Evolutionary conservation across 2,888 invertebrate genomes (phyloP).

Genomic region (Linnaemya vulpina): DNA sequence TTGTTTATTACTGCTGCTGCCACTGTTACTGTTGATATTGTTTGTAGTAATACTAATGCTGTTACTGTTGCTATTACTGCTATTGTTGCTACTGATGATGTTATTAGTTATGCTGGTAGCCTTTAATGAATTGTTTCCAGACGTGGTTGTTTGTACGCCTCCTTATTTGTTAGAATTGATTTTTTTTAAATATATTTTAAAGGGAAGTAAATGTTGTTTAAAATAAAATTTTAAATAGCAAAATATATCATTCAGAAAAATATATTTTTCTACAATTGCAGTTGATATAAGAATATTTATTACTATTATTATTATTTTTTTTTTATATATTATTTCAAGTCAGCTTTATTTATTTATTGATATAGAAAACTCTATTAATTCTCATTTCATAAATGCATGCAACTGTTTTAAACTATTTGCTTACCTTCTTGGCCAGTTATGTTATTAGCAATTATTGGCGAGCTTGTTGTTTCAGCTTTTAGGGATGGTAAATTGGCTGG

Average conservation of each 20-base stretch:
- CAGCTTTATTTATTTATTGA: too few species aligned
- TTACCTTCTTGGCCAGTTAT: slow-evolving; percentile 77
- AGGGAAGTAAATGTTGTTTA: not conserved
- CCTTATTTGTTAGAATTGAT: slow-evolving; percentile 32
- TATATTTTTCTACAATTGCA: not conserved
- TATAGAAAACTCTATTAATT: not conserved
- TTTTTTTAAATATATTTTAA: slow-evolving; percentile 24
- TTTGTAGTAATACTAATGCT: slow-evolving; percentile 70
- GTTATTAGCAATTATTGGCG: slow-evolving; percentile 81
- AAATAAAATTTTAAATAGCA: not conserved
- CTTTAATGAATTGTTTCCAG: slow-evolving; percentile 61
- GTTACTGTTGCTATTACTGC: slow-evolving; percentile 72
- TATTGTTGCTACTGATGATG: slow-evolving; percentile 69
- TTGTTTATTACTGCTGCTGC: slow-evolving; percentile 69
- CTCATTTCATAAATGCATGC: not conserved
- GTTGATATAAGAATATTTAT: not conserved
- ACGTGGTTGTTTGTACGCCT: slow-evolving; percentile 66
- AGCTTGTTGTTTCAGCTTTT: slow-evolving; percentile 92
- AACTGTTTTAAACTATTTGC: slow-evolving; percentile 1
- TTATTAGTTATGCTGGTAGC: slow-evolving; percentile 53
- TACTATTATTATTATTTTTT: not conserved
- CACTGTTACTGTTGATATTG: slow-evolving; percentile 72
- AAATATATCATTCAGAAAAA: not conserved
- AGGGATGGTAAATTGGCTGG: slow-evolving; percentile 99
- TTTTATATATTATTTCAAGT: too few species aligned